A percentile compares a stretch with the other conserved stretches of the same genome.
Evolutionary conservation across 2,888 invertebrate species (phyloP).

Genomic region (Pediacus dermestoides): DNA sequence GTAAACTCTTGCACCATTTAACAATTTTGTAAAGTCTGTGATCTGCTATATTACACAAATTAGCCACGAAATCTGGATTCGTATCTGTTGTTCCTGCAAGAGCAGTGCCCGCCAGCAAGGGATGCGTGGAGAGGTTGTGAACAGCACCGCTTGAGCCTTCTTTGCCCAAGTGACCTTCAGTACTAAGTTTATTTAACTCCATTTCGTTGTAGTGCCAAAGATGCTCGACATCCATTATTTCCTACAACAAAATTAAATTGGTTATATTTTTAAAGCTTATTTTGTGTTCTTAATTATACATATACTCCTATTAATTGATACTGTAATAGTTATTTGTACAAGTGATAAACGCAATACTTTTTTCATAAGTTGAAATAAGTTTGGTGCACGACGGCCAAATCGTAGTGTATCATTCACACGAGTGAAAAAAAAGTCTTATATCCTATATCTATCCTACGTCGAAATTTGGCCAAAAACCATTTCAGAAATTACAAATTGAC

Average conservation of each 20-base stretch:
- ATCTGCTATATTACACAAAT: constrained; percentile 91
- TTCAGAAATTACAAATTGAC: too few species aligned
- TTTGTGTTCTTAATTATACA: too few species aligned
- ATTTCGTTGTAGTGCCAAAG: constrained; percentile 91
- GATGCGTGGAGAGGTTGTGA: constrained; percentile 52
- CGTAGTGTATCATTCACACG: too few species aligned
- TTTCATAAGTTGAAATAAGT: too few species aligned
- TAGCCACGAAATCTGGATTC: constrained; percentile 81
- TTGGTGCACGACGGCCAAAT: too few species aligned
- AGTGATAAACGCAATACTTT: too few species aligned
- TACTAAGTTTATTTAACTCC: constrained; percentile 65
- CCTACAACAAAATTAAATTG: constrained; percentile 54
- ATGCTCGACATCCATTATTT: constrained; percentile 95
- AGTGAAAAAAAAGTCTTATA: too few species aligned
- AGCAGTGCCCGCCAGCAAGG: constrained; percentile 56
- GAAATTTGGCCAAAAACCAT: too few species aligned
- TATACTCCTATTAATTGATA: too few species aligned
- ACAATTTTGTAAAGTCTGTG: constrained; percentile 95
- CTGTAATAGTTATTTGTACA: too few species aligned
- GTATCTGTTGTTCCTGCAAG: constrained; percentile 55
- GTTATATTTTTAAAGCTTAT: neutral
- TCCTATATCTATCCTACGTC: too few species aligned
- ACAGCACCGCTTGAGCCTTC: constrained; percentile 48
- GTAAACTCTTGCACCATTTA: constrained; percentile 97
- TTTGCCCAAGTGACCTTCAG: constrained; percentile 44